phyloP scores from a whole-genome alignment of 2,113 vertebrate species.

The Psettodes erumei region DNA sequence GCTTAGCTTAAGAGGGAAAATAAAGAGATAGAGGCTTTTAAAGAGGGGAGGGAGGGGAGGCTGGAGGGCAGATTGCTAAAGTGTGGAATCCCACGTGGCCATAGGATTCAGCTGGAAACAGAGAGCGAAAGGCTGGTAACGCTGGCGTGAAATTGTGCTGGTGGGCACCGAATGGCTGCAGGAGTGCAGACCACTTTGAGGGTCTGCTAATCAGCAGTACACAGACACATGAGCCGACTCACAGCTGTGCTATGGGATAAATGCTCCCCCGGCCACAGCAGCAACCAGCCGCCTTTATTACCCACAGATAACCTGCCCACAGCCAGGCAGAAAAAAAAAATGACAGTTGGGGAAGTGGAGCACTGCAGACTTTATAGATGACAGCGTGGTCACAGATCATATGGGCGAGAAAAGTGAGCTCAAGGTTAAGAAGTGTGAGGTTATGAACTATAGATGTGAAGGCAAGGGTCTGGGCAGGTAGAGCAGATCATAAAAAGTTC shows the following conservation, averaged over 20 bases:
- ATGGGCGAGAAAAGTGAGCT: slow-evolving; percentile 60
- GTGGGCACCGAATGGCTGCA: slow-evolving; percentile 66
- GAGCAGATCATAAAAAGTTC: slow-evolving; percentile 46
- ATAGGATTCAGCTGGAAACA: slow-evolving; percentile 70
- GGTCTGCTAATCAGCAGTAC: slow-evolving; percentile 80
- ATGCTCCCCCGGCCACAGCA: slow-evolving; percentile 56
- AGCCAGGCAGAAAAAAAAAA: slow-evolving; percentile 35
- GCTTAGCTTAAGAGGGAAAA: slow-evolving; percentile 51
- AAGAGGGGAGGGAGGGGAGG: slow-evolving; percentile 17
- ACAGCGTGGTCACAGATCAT: slow-evolving; percentile 72
- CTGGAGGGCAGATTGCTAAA: slow-evolving; percentile 60
- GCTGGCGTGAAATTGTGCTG: slow-evolving; percentile 81
- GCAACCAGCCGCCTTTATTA: slow-evolving; percentile 74
- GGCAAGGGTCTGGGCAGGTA: slow-evolving; percentile 32
- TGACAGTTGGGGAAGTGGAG: slow-evolving; percentile 61
- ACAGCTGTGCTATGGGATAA: slow-evolving; percentile 78
- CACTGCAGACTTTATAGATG: slow-evolving; percentile 70
- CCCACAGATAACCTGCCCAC: slow-evolving; percentile 73
- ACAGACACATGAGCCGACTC: slow-evolving; percentile 72
- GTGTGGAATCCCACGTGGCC: slow-evolving; percentile 63
- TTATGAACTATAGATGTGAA: slow-evolving; percentile 61
- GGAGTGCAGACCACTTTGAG: slow-evolving; percentile 73
- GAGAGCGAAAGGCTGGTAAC: slow-evolving; percentile 58
- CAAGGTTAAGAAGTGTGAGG: slow-evolving; percentile 69
- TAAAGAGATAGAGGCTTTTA: slow-evolving; percentile 57